Evolutionary conservation across 2,888 invertebrate genomes (phyloP).

Genomic region (Hirudinaria manillensis): DNA sequence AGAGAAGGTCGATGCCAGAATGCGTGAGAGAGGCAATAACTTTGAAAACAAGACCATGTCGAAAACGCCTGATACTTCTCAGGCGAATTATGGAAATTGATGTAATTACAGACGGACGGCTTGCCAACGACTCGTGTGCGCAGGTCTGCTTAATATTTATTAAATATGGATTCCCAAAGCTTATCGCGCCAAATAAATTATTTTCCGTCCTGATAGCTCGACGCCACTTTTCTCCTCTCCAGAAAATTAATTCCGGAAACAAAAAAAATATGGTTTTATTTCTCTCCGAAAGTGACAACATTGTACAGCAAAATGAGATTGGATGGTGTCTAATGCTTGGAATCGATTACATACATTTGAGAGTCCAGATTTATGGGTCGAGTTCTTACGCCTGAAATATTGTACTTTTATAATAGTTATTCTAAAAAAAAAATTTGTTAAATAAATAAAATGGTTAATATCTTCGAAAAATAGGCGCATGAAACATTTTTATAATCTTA

Average conservation of each 20-base stretch:
- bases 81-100: conserved; percentile 23
- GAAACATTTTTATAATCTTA: no score
- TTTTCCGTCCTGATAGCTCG: conserved; percentile 6
- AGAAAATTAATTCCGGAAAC: neutral
- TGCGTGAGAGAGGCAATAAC: neutral
- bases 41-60: conserved; percentile 8
- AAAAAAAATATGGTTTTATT: neutral
- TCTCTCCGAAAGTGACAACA: neutral
- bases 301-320: no score
- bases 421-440: no score
- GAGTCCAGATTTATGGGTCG: no score
- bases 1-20: no score
- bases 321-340: no score
- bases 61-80: neutral
- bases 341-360: no score
- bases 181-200: conserved; percentile 24
- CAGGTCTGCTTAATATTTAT: conserved; percentile 28
- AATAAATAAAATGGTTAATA: no score
- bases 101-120: conserved; percentile 21
- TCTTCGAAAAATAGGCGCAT: no score
- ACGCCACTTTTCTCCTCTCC: neutral
- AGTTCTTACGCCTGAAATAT: no score
- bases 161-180: conserved; percentile 23
- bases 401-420: no score
- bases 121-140: conserved; percentile 21